phyloP scores from a whole-genome alignment of 2,888 invertebrate species.

The Chrysolina haemoptera region DNA sequence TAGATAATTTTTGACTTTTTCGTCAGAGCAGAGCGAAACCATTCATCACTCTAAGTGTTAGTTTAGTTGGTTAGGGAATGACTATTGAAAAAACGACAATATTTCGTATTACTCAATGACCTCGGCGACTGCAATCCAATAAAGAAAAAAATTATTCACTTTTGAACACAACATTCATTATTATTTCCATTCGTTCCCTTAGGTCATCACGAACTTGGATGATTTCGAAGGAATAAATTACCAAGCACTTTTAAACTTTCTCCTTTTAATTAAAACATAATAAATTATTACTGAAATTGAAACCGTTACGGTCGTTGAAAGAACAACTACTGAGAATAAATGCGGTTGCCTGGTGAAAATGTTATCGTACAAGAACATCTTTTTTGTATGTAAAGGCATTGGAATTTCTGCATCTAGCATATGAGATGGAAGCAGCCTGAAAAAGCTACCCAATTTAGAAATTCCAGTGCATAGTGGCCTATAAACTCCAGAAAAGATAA shows the following conservation, averaged over 20 bases:
- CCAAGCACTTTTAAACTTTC: constrained; percentile 12
- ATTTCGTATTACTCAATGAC: neutral
- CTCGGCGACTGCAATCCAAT: constrained; percentile 27
- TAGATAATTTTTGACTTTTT: too few species aligned
- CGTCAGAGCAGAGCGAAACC: too few species aligned
- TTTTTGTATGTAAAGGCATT: too few species aligned
- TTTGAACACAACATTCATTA: constrained; percentile 18
- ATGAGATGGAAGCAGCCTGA: too few species aligned
- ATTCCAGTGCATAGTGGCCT: too few species aligned
- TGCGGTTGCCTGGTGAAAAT: neutral
- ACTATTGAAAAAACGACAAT: neutral
- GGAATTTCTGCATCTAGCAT: too few species aligned
- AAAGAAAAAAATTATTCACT: neutral
- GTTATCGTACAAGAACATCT: too few species aligned
- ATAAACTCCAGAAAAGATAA: too few species aligned
- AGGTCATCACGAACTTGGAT: constrained; percentile 26
- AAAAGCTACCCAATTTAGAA: too few species aligned
- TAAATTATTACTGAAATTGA: constrained; percentile 14
- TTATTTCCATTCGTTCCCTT: constrained; percentile 17
- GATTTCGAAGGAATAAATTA: constrained; percentile 23
- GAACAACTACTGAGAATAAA: neutral
- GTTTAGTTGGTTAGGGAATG: too few species aligned
- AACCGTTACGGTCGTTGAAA: neutral
- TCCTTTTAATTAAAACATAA: constrained; percentile 13
- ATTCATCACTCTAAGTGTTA: too few species aligned